These are phyloP conservation scores for Amaurobius ferox DNA, from an alignment of 2,888 invertebrate species.

Conservation along the genomic window DNA sequence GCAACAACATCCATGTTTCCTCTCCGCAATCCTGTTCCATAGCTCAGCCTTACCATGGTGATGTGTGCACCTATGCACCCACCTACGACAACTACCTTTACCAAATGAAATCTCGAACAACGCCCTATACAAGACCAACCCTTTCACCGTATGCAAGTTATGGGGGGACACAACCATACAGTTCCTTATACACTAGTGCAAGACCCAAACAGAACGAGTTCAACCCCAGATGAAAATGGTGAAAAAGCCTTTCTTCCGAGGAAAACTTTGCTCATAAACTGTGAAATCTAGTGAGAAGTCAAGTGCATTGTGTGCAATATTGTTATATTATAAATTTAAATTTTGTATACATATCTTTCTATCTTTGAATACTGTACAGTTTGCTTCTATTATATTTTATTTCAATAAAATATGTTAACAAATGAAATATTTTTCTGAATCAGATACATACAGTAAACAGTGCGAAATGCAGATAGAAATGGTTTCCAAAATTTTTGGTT, in stretches of 20 bases:
- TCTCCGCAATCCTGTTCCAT: constrained; percentile 39
- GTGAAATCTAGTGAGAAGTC: constrained; percentile 21
- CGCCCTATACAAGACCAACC: constrained; percentile 53
- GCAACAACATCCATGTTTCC: constrained; percentile 44
- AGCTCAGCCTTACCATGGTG: constrained; percentile 50
- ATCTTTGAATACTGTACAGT: constrained; percentile 51
- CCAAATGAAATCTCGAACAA: constrained; percentile 51
- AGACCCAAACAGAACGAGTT: constrained; percentile 65
- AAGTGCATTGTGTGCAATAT: constrained; percentile 32
- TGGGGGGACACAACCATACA: constrained; percentile 24
- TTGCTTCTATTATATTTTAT: constrained; percentile 48
- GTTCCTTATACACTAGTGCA: constrained; percentile 36
- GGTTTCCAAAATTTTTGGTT: too few species aligned
- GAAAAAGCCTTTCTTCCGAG: too few species aligned
- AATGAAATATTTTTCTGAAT: too few species aligned
- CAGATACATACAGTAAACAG: too few species aligned
- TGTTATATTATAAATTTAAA: not conserved
- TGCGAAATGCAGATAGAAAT: too few species aligned
- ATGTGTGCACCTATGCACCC: constrained; percentile 61
- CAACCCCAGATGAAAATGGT: constrained; percentile 50
- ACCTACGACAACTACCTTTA: constrained; percentile 70
- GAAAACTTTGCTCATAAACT: constrained; percentile 34
- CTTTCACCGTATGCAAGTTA: constrained; percentile 39
- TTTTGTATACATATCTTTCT: constrained; percentile 30
- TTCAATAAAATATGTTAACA: constrained; percentile 40